Percentiles rank a stretch among this genome's conserved stretches.
Evolutionary conservation across 2,113 vertebrate species (phyloP).

Genomic region (Ursus arctos): DNA sequence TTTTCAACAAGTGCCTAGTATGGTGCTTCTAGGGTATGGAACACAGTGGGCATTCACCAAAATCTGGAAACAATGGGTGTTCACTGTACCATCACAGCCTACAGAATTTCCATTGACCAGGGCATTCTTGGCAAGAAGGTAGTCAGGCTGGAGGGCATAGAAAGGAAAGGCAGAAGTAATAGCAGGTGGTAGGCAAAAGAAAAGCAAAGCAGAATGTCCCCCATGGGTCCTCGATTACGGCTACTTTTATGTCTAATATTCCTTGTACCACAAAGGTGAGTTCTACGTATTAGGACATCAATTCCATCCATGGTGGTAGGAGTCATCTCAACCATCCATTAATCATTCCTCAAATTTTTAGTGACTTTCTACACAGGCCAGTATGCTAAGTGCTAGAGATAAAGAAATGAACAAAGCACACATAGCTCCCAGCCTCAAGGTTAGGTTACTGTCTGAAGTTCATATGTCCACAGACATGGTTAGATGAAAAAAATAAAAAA

Average conservation of each 20-base stretch:
- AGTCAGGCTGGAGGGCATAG: background rate
- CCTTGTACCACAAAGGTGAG: conserved; percentile 31
- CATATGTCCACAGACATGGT: background rate
- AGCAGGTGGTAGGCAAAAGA: background rate
- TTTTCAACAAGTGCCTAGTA: conserved; percentile 50
- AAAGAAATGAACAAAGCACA: background rate
- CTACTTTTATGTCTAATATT: conserved; percentile 36
- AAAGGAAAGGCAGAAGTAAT: conserved; percentile 57
- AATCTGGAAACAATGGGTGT: background rate
- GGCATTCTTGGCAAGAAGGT: conserved; percentile 10
- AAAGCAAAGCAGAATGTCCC: conserved; percentile 48
- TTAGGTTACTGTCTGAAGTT: background rate
- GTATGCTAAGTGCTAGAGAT: background rate
- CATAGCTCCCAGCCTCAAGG: background rate
- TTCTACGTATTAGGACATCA: conserved; percentile 21
- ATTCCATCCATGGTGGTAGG: background rate
- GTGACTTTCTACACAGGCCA: conserved; percentile 29
- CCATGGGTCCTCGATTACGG: background rate
- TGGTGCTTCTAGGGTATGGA: background rate
- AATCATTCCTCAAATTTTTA: conserved; percentile 45
- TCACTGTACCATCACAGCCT: background rate
- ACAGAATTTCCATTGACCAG: conserved; percentile 21
- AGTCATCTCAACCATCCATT: conserved; percentile 13
- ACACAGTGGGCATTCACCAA: background rate
- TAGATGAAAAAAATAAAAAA: background rate